Conservation (phyloP, 2,113 vertebrate species). For the Lathamus discolor region DNA sequence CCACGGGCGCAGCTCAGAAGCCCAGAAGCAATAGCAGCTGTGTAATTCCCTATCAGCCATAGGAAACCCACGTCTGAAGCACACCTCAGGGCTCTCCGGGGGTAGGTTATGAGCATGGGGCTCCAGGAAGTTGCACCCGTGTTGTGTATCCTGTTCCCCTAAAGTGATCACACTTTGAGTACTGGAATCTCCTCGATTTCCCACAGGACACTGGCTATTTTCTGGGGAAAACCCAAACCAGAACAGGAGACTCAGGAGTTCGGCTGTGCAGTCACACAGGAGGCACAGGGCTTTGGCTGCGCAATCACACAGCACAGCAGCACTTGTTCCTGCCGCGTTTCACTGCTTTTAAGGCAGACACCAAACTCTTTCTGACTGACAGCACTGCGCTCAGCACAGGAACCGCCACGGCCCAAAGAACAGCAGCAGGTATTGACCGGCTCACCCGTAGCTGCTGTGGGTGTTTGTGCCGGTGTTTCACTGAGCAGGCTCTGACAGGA, state of each 20-base stretch:
- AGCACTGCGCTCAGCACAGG: neutral
- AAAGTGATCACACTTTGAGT: neutral
- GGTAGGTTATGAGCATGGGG: neutral
- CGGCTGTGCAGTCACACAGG: neutral
- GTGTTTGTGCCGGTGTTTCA: fast-evolving
- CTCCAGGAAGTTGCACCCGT: neutral
- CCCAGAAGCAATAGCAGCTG: neutral
- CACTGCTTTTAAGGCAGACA: neutral
- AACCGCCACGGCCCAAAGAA: neutral
- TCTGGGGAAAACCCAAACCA: neutral
- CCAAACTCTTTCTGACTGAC: neutral
- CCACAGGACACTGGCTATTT: neutral
- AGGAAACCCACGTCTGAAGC: neutral
- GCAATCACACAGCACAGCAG: neutral
- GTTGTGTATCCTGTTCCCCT: neutral
- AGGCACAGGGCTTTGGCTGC: neutral
- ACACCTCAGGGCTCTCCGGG: neutral
- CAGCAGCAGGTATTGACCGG: neutral
- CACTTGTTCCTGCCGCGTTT: neutral
- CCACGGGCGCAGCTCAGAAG: neutral
- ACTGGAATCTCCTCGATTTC: neutral
- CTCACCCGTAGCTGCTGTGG: fast-evolving
- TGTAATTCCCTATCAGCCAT: neutral
- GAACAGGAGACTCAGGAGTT: neutral
- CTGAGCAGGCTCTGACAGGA: neutral